Percentiles rank a stretch among this genome's conserved stretches.
phyloP scores from a whole-genome alignment of 2,797 vertebrate genomes.

The Emydoidea blandingii region DNA sequence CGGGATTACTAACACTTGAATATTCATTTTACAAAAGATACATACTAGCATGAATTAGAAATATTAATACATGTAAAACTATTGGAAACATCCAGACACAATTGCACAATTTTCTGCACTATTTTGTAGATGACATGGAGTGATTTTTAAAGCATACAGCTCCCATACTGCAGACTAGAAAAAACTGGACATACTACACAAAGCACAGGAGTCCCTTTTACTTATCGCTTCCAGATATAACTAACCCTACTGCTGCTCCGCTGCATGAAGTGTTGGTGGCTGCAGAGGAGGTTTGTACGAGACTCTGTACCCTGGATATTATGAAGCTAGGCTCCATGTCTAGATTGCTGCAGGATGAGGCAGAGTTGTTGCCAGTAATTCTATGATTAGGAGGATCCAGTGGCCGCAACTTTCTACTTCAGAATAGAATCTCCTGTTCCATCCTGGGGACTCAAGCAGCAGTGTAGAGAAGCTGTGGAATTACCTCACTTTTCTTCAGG shows the following conservation, averaged over 20 bases:
- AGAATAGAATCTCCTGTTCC: not conserved
- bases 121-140: too few relatives aligned
- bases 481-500: too few relatives aligned
- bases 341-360: rapidly evolving
- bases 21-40: rapidly evolving
- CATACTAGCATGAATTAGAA: not conserved
- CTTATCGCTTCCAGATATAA: not conserved
- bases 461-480: not conserved
- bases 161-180: rapidly evolving
- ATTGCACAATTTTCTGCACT: rapidly evolving
- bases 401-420: not conserved
- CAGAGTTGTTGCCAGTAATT: rapidly evolving
- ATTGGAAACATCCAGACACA: not conserved
- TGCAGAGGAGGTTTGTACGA: not conserved
- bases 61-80: rapidly evolving
- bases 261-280: not conserved
- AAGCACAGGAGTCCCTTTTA: not conserved
- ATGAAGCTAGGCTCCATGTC: rapidly evolving
- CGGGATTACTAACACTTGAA: rapidly evolving
- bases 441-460: not conserved
- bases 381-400: rapidly evolving
- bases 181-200: not conserved
- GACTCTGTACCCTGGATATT: rapidly evolving
- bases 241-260: not conserved
- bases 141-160: not conserved